Conservation (phyloP, 2,113 vertebrate genomes). For the Glaucomys volans region DNA sequence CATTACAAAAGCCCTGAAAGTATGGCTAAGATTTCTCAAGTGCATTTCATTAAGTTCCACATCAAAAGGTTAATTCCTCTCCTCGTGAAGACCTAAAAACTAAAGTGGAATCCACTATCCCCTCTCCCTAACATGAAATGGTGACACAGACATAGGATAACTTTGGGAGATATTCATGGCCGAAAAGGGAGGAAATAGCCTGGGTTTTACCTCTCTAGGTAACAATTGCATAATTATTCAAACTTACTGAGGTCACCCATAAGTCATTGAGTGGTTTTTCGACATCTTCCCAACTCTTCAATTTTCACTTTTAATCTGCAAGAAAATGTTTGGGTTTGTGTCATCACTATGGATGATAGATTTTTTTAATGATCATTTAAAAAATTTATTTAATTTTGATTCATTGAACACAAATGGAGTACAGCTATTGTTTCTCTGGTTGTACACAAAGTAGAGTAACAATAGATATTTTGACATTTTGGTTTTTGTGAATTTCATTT, state of each 20-base stretch:
- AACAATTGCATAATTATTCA: background rate
- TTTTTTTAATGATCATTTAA: too few species aligned
- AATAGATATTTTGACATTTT: background rate
- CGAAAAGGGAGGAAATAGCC: background rate
- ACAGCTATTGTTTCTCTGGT: too few species aligned
- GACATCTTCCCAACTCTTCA: background rate
- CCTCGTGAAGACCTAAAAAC: background rate
- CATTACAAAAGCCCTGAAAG: background rate
- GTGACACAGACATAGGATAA: background rate
- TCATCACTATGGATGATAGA: background rate
- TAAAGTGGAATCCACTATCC: background rate
- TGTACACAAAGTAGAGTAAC: too few species aligned
- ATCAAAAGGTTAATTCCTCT: background rate
- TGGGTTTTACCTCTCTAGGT: background rate
- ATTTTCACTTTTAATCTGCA: background rate
- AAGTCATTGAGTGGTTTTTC: background rate
- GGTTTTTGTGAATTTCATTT: slow-evolving; percentile 43
- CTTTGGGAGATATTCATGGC: background rate
- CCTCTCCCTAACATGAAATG: too few species aligned
- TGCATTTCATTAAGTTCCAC: background rate
- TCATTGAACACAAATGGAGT: too few species aligned
- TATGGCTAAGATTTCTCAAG: background rate
- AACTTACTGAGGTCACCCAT: background rate
- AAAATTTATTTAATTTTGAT: too few species aligned
- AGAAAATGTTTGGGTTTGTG: background rate